Evolutionary conservation across 2,113 vertebrate species (phyloP).

Genomic region (Morone saxatilis): DNA sequence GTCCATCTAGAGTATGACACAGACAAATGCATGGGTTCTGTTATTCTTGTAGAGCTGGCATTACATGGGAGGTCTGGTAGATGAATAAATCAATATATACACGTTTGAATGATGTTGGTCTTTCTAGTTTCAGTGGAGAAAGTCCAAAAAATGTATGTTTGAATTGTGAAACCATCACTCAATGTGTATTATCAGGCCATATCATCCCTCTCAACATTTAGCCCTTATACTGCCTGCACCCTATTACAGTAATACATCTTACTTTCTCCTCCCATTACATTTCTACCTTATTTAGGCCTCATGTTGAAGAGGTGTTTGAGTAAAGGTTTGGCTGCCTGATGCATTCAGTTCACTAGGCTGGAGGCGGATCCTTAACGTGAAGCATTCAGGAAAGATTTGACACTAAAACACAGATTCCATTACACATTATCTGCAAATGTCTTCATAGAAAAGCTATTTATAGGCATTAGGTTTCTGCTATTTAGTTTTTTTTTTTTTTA

Average conservation of each 20-base stretch:
- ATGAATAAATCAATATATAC: not conserved
- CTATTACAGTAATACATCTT: constrained; percentile 16
- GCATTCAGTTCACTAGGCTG: constrained; percentile 4
- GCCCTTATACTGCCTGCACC: not conserved
- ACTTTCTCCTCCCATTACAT: constrained; percentile 23
- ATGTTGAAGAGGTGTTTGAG: constrained; percentile 36
- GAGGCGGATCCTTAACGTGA: constrained; percentile 38
- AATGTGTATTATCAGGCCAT: constrained; percentile 1
- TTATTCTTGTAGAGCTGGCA: not conserved
- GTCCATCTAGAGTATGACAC: not conserved
- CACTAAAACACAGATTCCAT: constrained; percentile 54
- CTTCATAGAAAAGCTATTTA: constrained; percentile 70
- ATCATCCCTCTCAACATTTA: not conserved
- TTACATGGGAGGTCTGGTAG: not conserved
- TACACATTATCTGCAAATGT: constrained; percentile 54
- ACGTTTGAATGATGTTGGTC: not conserved
- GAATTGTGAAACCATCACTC: not conserved
- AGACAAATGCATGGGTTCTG: not conserved
- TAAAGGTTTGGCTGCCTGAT: constrained; percentile 36
- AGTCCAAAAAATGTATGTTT: not conserved
- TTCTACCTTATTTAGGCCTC: constrained; percentile 43
- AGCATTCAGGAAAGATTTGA: constrained; percentile 33
- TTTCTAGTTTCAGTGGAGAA: not conserved
- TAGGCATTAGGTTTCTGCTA: constrained; percentile 59
- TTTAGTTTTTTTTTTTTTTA: constrained; percentile 68